Conservation (phyloP, 2,797 vertebrate species). For the Pipistrellus nathusii region DNA sequence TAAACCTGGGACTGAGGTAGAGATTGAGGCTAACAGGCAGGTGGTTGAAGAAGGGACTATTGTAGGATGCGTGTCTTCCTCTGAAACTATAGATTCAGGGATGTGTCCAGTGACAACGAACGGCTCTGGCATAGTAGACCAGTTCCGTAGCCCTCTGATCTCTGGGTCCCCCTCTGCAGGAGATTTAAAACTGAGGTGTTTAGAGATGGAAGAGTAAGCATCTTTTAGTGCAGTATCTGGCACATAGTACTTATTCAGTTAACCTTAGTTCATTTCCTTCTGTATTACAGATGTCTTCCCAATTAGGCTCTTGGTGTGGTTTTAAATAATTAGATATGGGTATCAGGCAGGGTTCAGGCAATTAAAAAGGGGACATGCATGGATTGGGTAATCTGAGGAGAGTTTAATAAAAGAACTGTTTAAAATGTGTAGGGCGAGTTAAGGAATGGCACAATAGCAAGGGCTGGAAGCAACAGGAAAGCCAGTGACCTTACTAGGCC, state of each 20-base stretch:
- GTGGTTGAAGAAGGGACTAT: not conserved
- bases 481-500: not conserved
- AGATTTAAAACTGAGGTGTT: not conserved
- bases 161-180: not conserved
- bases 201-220: not conserved
- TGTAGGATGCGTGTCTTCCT: not conserved
- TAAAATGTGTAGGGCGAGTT: not conserved
- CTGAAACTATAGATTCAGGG: not conserved
- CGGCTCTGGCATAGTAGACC: not conserved
- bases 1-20: not conserved
- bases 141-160: not conserved
- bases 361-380: not conserved
- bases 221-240: not conserved
- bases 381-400: not conserved
- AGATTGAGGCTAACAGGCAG: not conserved
- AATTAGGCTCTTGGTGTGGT: not conserved
- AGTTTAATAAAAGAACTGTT: not conserved
- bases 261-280: not conserved
- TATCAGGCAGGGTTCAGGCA: not conserved
- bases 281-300: not conserved
- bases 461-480: not conserved
- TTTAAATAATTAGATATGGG: constrained; percentile 17
- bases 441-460: not conserved
- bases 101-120: not conserved
- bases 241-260: not conserved